A percentile compares a stretch with the other conserved stretches of the same genome.
These are phyloP conservation scores for Hozukius guyotensis DNA, from an alignment of 2,797 vertebrate species.

Conservation along the genomic window DNA sequence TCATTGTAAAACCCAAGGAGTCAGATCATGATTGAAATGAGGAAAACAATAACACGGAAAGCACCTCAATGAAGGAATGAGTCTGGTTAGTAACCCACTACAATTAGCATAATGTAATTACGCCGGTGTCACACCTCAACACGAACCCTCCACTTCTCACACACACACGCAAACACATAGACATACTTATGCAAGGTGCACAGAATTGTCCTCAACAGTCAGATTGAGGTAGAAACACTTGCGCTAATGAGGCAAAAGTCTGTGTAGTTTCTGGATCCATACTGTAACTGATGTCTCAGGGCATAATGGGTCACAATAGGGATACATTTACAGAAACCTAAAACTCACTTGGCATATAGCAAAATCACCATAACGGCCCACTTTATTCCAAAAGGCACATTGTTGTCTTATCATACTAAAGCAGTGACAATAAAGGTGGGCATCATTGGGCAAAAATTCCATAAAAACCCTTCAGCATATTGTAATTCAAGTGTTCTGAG, in stretches of 20 bases:
- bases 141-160: not conserved
- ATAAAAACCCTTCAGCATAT: too few relatives aligned
- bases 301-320: too few relatives aligned
- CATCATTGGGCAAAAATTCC: too few relatives aligned
- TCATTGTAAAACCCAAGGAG: not conserved
- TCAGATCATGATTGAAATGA: not conserved
- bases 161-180: too few relatives aligned
- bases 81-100: not conserved
- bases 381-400: too few relatives aligned
- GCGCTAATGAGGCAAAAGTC: not conserved
- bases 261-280: not conserved
- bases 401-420: too few relatives aligned
- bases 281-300: not conserved
- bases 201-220: not conserved
- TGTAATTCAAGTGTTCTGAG: too few relatives aligned
- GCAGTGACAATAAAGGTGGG: too few relatives aligned
- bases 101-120: constrained; percentile 26
- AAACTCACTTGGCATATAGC: too few relatives aligned
- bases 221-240: not conserved
- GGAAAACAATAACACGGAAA: not conserved
- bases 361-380: too few relatives aligned
- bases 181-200: not conserved
- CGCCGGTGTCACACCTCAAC: not conserved
- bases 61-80: not conserved
- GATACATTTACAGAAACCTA: too few relatives aligned